Percentiles rank a stretch among this genome's conserved stretches.
These are phyloP conservation scores for Listronotus oregonensis DNA, from an alignment of 1,140 invertebrate species.

Conservation along the genomic window DNA sequence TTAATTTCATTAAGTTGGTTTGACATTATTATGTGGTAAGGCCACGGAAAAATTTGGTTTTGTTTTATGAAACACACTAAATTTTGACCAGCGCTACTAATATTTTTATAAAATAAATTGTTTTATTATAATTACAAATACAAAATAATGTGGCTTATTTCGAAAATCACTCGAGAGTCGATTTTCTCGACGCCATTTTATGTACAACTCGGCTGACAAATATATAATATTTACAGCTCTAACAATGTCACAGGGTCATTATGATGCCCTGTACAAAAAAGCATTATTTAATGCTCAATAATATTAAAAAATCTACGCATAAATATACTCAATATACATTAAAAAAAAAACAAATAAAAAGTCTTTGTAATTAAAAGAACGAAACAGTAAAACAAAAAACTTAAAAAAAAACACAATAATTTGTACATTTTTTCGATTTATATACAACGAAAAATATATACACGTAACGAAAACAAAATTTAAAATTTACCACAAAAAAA, in stretches of 20 bases:
- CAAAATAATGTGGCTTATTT: constrained; percentile 5
- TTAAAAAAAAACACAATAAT: constrained; percentile 42
- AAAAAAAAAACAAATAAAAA: constrained; percentile 19
- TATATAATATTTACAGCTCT: constrained; percentile 55
- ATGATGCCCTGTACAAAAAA: constrained; percentile 11
- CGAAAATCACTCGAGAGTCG: not conserved
- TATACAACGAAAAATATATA: constrained; percentile 35
- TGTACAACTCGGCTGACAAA: constrained; percentile 48
- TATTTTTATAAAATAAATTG: constrained; percentile 18
- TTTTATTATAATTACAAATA: constrained; percentile 14
- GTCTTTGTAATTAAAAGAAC: constrained; percentile 1
- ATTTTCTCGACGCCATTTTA: not conserved
- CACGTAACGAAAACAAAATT: constrained; percentile 34
- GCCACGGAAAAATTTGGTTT: too few species aligned
- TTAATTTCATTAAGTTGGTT: too few species aligned
- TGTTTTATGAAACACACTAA: too few species aligned
- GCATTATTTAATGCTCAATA: constrained; percentile 3
- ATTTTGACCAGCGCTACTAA: not conserved
- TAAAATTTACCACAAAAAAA: constrained; percentile 17
- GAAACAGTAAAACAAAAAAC: constrained; percentile 24
- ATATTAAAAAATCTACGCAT: constrained; percentile 21
- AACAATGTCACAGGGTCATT: constrained; percentile 30
- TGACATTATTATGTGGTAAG: too few species aligned
- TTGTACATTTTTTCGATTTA: constrained; percentile 42
- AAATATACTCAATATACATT: constrained; percentile 28